Evolutionary conservation across 2,113 vertebrate species (phyloP).

Genomic region (Panthera uncia): DNA sequence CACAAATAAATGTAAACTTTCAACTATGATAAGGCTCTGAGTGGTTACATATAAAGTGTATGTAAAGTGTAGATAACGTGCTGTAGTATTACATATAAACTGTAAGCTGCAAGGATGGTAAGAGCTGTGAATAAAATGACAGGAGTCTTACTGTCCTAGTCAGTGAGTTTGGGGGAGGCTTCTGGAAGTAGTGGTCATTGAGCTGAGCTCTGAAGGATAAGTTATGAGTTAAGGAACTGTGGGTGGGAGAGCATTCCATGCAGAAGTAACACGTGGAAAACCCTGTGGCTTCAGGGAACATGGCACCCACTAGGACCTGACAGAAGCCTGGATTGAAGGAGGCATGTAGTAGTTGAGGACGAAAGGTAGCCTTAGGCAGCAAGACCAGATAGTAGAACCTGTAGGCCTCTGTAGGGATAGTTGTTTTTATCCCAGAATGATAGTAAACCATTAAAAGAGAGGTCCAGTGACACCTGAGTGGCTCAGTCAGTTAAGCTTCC

Average conservation of each 20-base stretch:
- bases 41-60: not conserved
- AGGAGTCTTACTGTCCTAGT: not conserved
- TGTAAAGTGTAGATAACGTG: not conserved
- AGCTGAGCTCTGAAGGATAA: not conserved
- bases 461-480: not conserved
- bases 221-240: not conserved
- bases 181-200: not conserved
- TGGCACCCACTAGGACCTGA: not conserved
- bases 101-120: not conserved
- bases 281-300: not conserved
- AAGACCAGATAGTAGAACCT: not conserved
- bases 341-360: not conserved
- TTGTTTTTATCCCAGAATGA: not conserved
- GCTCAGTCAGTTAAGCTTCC: no score
- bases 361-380: not conserved
- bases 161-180: not conserved
- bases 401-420: not conserved
- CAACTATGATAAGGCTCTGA: not conserved
- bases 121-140: not conserved
- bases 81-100: not conserved
- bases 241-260: not conserved
- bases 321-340: not conserved
- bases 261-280: not conserved
- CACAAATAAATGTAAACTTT: not conserved
- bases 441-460: not conserved